phyloP scores from a whole-genome alignment of 2,888 invertebrate genomes.

The Priocnemis perturbator region DNA sequence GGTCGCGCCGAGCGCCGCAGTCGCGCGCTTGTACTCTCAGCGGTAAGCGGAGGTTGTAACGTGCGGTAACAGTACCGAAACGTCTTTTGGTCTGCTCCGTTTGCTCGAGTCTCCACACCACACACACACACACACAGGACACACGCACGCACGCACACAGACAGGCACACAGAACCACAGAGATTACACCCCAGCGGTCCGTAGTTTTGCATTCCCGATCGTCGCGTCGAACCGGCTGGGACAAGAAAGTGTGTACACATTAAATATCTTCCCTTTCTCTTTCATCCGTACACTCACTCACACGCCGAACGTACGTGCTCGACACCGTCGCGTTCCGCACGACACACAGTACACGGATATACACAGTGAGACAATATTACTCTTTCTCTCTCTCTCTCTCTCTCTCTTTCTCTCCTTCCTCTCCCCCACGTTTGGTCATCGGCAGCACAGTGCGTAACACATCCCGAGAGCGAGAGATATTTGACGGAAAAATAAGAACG shows the following conservation, averaged over 20 bases:
- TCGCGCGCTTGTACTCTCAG: constrained; percentile 72
- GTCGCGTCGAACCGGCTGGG: neutral
- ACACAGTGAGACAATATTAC: neutral
- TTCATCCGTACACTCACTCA: too few species aligned
- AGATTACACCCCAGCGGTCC: neutral
- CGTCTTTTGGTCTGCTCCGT: constrained; percentile 8
- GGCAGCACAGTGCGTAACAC: too few species aligned
- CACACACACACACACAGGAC: too few species aligned
- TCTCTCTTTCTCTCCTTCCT: too few species aligned
- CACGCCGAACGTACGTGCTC: neutral
- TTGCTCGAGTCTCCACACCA: constrained; percentile 10
- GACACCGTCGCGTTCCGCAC: neutral
- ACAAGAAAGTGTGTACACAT: constrained; percentile 5
- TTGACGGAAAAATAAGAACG: constrained; percentile 1
- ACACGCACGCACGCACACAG: constrained; percentile 2
- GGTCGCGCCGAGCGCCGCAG: constrained; percentile 64
- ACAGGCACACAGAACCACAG: neutral
- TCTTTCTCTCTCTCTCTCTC: too few species aligned
- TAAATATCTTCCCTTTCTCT: neutral
- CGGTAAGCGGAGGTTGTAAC: constrained; percentile 61
- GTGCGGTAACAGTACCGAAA: constrained; percentile 31
- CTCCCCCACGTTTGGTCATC: neutral
- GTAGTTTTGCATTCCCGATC: neutral
- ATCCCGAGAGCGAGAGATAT: too few species aligned
- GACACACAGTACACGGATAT: too few species aligned